Conservation (phyloP, 2,888 invertebrate genomes). For the Caenorhabditis japonica region DNA sequence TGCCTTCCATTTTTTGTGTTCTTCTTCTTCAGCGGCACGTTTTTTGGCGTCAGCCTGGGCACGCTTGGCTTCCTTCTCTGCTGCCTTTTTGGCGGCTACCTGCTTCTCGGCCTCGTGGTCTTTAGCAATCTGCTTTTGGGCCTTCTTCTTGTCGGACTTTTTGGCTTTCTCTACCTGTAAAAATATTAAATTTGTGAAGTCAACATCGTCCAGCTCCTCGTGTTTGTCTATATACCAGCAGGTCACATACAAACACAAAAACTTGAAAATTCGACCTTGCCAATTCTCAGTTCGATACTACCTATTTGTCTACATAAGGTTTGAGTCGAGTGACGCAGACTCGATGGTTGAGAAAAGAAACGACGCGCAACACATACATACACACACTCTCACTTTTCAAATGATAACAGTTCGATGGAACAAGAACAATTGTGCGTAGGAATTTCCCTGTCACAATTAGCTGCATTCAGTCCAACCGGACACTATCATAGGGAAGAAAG, state of each 20-base stretch:
- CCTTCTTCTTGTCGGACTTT: slow-evolving; percentile 52
- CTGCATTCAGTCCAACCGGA: slow-evolving; percentile 10
- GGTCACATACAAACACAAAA: neutral
- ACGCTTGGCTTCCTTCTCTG: slow-evolving; percentile 49
- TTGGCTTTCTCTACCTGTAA: slow-evolving; percentile 45
- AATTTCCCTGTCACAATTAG: slow-evolving; percentile 12
- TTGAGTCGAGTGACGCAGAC: slow-evolving; percentile 19
- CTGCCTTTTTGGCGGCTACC: slow-evolving; percentile 41
- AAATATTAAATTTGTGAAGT: neutral
- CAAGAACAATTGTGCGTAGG: slow-evolving; percentile 26
- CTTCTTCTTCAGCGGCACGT: slow-evolving; percentile 50
- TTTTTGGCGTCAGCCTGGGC: slow-evolving; percentile 51
- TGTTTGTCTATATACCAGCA: too few species aligned
- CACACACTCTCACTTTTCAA: slow-evolving; percentile 31
- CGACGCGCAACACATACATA: slow-evolving; percentile 26
- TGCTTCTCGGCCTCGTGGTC: slow-evolving; percentile 41
- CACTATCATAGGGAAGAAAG: neutral
- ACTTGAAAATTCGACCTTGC: slow-evolving; percentile 17
- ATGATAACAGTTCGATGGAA: slow-evolving; percentile 34
- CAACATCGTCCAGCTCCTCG: too few species aligned
- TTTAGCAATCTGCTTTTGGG: slow-evolving; percentile 39
- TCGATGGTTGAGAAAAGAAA: slow-evolving; percentile 1
- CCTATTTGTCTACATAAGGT: slow-evolving; percentile 11
- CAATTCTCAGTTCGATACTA: slow-evolving; percentile 12
- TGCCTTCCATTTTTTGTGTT: slow-evolving; percentile 51